Base-by-base conservation (phyloP, 2,888 invertebrate genomes). In the Scelioninae gen. 1 region DNA sequence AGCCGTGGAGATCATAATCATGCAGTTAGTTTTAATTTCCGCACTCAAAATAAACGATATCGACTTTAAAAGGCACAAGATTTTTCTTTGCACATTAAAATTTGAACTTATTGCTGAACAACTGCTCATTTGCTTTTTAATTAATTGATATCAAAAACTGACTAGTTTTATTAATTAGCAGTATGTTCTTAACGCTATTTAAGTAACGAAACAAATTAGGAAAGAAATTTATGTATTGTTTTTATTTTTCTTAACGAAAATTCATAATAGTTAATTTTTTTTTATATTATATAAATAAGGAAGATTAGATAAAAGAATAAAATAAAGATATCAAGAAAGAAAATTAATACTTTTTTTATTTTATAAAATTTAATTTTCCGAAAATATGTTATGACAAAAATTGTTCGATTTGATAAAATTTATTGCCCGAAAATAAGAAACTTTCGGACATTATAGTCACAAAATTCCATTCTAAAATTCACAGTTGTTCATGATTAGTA, bases 1-100 rank as follows among this genome's bases (percentile, higher is more conserved):
- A 55, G 56, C 55, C 38, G 45, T 9, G 32, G 43, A 68, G 56
- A 68, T 32, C 68, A 68, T 68, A 68, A 68, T 68, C 68, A 56
- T 11, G 31, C 40, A 56, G 56, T 55, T 56, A 56, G 45, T 68
- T 56, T 55, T 56, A 68, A 68, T 43, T 32, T 53, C 29, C 8
- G 29, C 66, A 51, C 34, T 65, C 65, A 66, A 43, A 66, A 66
- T 66, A 66, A 66, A 66, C 40, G 40, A 66, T 40, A 51, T 38
- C 13, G 31, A 38, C 34, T 16, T 16, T 65, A 51, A 63, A 47
- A 47, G 47, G 63, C 47, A 15, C 29, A 63, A 47, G 45, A 47
- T 15, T 32, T 47, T 32, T 11, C 7, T 32, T 11, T 16, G 38
- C 6, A 38, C 1, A 6, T 9, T 16, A 63, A 63, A 63, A 47